phyloP scores from a whole-genome alignment of 2,888 invertebrate species.

The Tetranychus truncatus region DNA sequence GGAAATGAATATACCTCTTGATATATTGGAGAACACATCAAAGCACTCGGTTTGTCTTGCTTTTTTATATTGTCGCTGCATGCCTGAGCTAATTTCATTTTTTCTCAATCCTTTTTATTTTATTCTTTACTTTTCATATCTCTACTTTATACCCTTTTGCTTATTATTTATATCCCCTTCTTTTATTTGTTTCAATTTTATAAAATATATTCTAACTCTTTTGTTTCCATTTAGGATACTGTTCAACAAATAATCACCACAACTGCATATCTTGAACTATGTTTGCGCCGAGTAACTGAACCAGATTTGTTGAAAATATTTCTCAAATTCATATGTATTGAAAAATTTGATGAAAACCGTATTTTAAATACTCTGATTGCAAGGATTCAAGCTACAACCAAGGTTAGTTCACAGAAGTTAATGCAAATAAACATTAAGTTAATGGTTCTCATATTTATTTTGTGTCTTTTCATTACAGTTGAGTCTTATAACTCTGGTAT shows the following conservation, averaged over 20 bases:
- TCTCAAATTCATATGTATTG: slow-evolving; percentile 55
- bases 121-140: not conserved
- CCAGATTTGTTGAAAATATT: slow-evolving; percentile 62
- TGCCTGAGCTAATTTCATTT: slow-evolving; percentile 12
- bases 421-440: not conserved
- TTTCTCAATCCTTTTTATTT: not conserved
- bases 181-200: slow-evolving; percentile 15
- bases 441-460: slow-evolving; percentile 13
- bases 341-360: slow-evolving; percentile 62
- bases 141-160: not conserved
- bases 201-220: slow-evolving; percentile 14
- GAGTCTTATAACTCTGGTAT: slow-evolving; percentile 66
- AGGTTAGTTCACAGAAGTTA: slow-evolving; percentile 39
- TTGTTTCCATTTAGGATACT: slow-evolving; percentile 44
- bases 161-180: not conserved
- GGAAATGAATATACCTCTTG: slow-evolving; percentile 26
- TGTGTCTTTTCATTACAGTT: slow-evolving; percentile 30
- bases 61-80: slow-evolving; percentile 12
- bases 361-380: slow-evolving; percentile 63
- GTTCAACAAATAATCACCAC: slow-evolving; percentile 74
- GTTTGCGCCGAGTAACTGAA: slow-evolving; percentile 65
- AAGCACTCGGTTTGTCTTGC: slow-evolving; percentile 27
- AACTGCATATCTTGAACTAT: slow-evolving; percentile 76
- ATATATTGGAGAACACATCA: slow-evolving; percentile 25
- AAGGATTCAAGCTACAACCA: slow-evolving; percentile 53